Conservation (phyloP, 64 coral and sea anemone genomes). For the Montipora sp. region DNA sequence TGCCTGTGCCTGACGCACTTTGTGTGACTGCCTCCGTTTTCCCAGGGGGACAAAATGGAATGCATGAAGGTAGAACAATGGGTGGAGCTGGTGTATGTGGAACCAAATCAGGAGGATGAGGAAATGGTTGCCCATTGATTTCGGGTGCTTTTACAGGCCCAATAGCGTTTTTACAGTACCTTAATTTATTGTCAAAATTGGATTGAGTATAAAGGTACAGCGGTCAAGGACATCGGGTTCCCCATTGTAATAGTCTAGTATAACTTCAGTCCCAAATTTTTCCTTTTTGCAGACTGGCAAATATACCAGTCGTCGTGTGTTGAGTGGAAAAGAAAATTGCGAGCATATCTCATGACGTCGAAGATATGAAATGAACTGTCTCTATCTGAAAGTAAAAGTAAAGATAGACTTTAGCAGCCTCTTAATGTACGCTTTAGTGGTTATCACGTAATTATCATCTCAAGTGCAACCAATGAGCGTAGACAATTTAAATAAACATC, state of each 20-base stretch:
- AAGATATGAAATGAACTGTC: constrained; percentile 33
- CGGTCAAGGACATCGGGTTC: constrained; percentile 41
- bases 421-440: too few relatives aligned
- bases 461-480: too few relatives aligned
- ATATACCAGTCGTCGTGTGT: constrained; percentile 74
- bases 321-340: constrained; percentile 27
- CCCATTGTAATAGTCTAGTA: constrained; percentile 24
- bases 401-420: background rate
- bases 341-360: background rate
- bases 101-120: background rate
- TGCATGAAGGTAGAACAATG: background rate
- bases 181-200: constrained; percentile 27
- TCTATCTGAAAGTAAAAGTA: constrained; percentile 15
- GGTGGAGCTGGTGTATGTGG: background rate
- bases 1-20: background rate
- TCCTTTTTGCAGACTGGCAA: constrained; percentile 17
- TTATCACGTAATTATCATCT: too few relatives aligned
- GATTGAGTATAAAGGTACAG: constrained; percentile 67
- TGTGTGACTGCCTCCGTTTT: background rate
- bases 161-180: constrained; percentile 51
- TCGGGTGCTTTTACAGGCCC: background rate
- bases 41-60: background rate
- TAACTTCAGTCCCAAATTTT: background rate
- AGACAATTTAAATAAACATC: too few relatives aligned
- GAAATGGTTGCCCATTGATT: constrained; percentile 4